Evolutionary conservation across 2,888 invertebrate species (phyloP), one percentile per base, ranked within the genome.

Genomic region (Amblyjoppa fuscipennis): DNA sequence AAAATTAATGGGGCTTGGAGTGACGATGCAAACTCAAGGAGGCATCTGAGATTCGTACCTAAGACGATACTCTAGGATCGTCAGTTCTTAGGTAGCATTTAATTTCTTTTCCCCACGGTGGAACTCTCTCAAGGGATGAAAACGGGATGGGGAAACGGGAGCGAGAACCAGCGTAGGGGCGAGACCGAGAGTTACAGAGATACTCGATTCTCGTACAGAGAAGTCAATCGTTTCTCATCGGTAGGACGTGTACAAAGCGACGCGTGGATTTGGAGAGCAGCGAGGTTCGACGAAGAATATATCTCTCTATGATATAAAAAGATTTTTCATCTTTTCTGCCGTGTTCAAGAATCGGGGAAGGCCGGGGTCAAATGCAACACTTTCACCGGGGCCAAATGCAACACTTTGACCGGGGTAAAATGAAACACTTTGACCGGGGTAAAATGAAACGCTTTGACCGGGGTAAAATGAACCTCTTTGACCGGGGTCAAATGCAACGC

Each of bases 171-270:
- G 75, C n/a, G 51, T 34, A 31, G 25, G 45, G 13, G 75, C 49
- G 49, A 34, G 28, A 75, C 64, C 34, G 49, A 20, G 64, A 31
- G 41, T 2, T 41, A 41, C 28, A 11, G 59, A 5, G 75, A 75
- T 64, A 75, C 49, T 75, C 75, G 75, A 75, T 75, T 34, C 64
- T 49, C 49, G 16, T 34, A n/a, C 49, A 31, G 59, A 61, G 59
- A 61, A 34, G 59, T 61, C 59, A 61, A 61, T 61, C 59, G 59
- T 25, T 61, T 31, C 28, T 13, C 13, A 25, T 11, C 4, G 9
- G 59, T 56, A 28, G 25, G 28, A 13, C 59, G 59, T 56, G n/a
- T 56, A 61, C 28, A 6, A 56, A 7, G 56, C 56, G 56, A 56
- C 59, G 11, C 31, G 59, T 31, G 59, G 59, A 61, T 11, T 2